Percentiles rank a stretch among this genome's conserved stretches.
Conservation (phyloP, 2,888 invertebrate species). For the Venustoraphidia nigricollis region DNA sequence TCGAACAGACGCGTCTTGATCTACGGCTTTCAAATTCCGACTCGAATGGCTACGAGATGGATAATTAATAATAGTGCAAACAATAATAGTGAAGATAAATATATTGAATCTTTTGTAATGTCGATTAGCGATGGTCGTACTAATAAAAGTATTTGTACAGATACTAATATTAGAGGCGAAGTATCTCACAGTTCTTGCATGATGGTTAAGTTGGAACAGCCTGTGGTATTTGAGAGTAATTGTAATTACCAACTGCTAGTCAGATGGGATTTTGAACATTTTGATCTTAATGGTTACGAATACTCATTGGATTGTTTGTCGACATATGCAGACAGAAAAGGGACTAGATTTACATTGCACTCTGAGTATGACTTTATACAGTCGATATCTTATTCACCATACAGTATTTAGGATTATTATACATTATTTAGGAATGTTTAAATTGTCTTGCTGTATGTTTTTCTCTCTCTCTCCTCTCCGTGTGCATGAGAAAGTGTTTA, state of each 20-base stretch:
- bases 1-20: slow-evolving; percentile 2
- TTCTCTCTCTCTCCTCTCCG: too few relatives aligned
- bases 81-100: background rate
- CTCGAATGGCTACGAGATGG: slow-evolving; percentile 3
- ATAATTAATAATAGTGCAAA: background rate
- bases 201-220: slow-evolving; percentile 1
- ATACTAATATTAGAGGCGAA: background rate
- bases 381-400: slow-evolving; percentile 5
- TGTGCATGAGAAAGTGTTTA: too few relatives aligned
- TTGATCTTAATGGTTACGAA: slow-evolving; percentile 4
- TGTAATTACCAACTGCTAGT: slow-evolving; percentile 1
- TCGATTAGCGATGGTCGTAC: slow-evolving; percentile 1
- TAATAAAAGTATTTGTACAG: background rate
- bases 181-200: slow-evolving; percentile 3
- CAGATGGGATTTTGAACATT: slow-evolving; percentile 3
- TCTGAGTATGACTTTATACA: slow-evolving; percentile 6
- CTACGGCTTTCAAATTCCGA: slow-evolving; percentile 3
- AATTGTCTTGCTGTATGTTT: too few relatives aligned
- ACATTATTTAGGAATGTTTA: too few relatives aligned
- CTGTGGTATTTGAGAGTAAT: slow-evolving; percentile 2
- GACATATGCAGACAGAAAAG: slow-evolving; percentile 3
- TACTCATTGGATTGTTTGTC: slow-evolving; percentile 5
- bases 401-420: slow-evolving; percentile 2
- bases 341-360: slow-evolving; percentile 1
- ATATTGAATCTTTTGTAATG: slow-evolving; percentile 1